A percentile compares a stretch with the other conserved stretches of the same genome.
Conservation (phyloP, 1,140 invertebrate genomes). For the Hycleus cichorii region DNA sequence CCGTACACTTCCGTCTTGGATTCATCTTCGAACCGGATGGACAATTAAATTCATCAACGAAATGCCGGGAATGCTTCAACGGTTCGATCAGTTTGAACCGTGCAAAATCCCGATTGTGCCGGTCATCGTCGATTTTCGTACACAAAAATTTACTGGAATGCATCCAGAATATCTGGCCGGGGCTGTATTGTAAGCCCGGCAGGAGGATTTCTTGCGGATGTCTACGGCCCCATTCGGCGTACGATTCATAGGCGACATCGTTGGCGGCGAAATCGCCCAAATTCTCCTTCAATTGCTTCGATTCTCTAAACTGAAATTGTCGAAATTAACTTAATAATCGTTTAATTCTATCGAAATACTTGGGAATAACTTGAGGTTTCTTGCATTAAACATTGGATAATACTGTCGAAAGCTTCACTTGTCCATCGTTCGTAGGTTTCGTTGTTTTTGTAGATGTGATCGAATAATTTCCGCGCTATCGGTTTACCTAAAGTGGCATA, state of each 20-base stretch:
- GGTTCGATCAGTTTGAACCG: slow-evolving; percentile 51
- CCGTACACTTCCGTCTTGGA: neutral
- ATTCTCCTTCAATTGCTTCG: neutral
- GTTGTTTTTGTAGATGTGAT: neutral
- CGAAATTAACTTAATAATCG: neutral
- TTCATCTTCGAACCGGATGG: slow-evolving; percentile 2
- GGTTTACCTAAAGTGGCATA: slow-evolving; percentile 2
- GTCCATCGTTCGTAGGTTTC: neutral
- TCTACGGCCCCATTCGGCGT: neutral
- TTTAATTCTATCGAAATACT: neutral
- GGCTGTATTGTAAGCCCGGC: slow-evolving; percentile 47
- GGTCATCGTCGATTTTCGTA: slow-evolving; percentile 31
- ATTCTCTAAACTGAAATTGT: neutral
- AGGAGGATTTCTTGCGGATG: slow-evolving; percentile 22
- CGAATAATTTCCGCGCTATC: neutral
- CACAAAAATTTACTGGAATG: slow-evolving; percentile 52
- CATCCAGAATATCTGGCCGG: slow-evolving; percentile 51
- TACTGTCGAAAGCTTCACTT: neutral
- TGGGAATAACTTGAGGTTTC: slow-evolving; percentile 1
- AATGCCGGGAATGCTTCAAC: slow-evolving; percentile 8
- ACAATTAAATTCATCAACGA: slow-evolving; percentile 8
- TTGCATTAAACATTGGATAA: slow-evolving; percentile 2
- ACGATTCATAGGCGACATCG: slow-evolving; percentile 5
- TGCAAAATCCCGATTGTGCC: slow-evolving; percentile 36
- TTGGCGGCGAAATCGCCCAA: neutral